phyloP scores from a whole-genome alignment of 2,113 vertebrate species.

The Anser cygnoides region DNA sequence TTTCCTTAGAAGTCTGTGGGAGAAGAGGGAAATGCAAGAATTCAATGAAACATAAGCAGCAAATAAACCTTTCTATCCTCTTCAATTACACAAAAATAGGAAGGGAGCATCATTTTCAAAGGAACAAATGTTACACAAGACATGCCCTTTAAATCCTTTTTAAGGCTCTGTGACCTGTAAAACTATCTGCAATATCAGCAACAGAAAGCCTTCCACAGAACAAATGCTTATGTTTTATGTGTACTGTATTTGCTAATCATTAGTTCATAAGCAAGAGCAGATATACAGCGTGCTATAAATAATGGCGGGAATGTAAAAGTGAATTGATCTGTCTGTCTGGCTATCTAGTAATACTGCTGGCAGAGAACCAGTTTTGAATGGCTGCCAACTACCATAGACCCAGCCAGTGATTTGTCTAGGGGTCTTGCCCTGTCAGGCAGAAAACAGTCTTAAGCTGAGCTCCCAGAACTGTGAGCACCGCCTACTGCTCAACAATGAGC shows the following conservation, averaged over 20 bases:
- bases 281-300: slow-evolving; percentile 87
- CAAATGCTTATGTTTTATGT: slow-evolving; percentile 84
- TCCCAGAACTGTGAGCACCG: slow-evolving; percentile 64
- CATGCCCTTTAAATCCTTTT: slow-evolving; percentile 86
- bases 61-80: slow-evolving; percentile 75
- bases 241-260: slow-evolving; percentile 87
- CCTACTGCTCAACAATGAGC: slow-evolving; percentile 42
- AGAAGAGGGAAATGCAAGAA: slow-evolving; percentile 61
- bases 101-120: slow-evolving; percentile 78
- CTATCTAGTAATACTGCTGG: slow-evolving; percentile 84
- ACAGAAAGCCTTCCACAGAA: slow-evolving; percentile 77
- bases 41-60: slow-evolving; percentile 61
- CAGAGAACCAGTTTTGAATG: slow-evolving; percentile 81
- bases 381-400: slow-evolving; percentile 81
- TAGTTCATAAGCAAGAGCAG: slow-evolving; percentile 86
- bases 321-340: slow-evolving; percentile 91
- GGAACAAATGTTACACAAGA: slow-evolving; percentile 77
- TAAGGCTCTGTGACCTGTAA: slow-evolving; percentile 79
- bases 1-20: slow-evolving; percentile 57
- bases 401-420: slow-evolving; percentile 84
- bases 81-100: slow-evolving; percentile 76
- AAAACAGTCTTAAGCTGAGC: slow-evolving; percentile 81
- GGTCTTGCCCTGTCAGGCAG: slow-evolving; percentile 84
- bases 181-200: slow-evolving; percentile 84
- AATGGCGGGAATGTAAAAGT: slow-evolving; percentile 85